These are phyloP conservation scores for Leucoraja ocellata DNA, from an alignment of 2,797 vertebrate genomes.

Conservation along the genomic window DNA sequence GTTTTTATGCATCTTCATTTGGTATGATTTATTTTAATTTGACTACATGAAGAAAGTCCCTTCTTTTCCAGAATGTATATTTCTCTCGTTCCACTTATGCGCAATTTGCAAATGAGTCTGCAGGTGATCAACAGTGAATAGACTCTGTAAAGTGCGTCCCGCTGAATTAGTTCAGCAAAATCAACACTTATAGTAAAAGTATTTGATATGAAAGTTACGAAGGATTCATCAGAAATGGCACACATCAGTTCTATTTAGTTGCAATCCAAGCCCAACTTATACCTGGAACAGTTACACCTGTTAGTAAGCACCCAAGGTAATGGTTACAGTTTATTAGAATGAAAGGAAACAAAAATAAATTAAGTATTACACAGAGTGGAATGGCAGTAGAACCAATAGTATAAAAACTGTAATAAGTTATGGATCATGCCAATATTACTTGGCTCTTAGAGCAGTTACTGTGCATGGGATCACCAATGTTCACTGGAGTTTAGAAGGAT, in stretches of 20 bases:
- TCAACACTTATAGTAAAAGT: background rate
- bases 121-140: background rate
- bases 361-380: background rate
- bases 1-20: background rate
- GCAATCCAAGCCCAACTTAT: background rate
- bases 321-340: background rate
- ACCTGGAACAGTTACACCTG: background rate
- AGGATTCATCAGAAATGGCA: slow-evolving; percentile 18
- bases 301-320: background rate
- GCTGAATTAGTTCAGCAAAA: background rate
- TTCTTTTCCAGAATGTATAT: background rate
- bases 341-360: background rate
- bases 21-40: background rate
- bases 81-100: background rate
- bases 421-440: background rate
- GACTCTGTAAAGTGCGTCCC: background rate
- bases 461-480: background rate
- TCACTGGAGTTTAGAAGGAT: background rate
- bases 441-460: background rate
- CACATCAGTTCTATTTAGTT: background rate
- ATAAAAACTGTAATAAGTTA: background rate
- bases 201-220: background rate
- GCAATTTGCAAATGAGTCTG: background rate
- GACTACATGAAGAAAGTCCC: background rate
- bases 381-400: background rate